Evolutionary conservation across 2,113 vertebrate genomes (phyloP).

Genomic region (Sterrhoptilus dennistouni): DNA sequence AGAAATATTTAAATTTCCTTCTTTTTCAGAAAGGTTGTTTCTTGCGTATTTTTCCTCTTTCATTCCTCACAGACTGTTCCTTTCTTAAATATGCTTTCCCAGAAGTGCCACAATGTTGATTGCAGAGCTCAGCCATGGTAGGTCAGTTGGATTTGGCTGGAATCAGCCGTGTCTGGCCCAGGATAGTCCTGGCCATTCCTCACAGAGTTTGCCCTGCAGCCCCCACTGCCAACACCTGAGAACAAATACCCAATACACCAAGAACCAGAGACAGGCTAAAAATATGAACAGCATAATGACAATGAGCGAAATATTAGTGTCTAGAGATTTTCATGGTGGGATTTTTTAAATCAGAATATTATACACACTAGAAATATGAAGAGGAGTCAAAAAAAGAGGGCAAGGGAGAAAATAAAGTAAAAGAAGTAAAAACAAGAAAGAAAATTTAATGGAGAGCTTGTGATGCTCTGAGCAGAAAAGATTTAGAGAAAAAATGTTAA

Average conservation of each 20-base stretch:
- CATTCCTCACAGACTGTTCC: not conserved
- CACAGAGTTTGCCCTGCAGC: not conserved
- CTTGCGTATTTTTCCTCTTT: not conserved
- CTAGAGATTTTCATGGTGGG: not conserved
- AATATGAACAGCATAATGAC: not conserved
- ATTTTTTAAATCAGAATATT: not conserved
- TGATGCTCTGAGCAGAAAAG: not conserved
- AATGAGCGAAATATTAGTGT: not conserved
- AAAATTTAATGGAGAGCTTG: not conserved
- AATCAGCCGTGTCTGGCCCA: not conserved
- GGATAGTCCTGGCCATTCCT: not conserved
- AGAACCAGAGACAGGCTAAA: not conserved
- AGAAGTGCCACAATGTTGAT: not conserved
- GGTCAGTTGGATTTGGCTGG: not conserved
- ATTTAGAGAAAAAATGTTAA: not conserved
- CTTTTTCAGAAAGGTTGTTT: not conserved
- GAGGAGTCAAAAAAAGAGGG: not conserved
- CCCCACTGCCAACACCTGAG: accelerated
- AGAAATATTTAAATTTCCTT: not conserved
- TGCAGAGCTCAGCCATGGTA: not conserved
- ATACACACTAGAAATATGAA: not conserved
- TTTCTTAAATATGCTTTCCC: not conserved
- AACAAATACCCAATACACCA: not conserved
- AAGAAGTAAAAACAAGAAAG: not conserved
- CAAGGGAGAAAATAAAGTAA: not conserved